Percentiles rank a stretch among this genome's conserved stretches.
Evolutionary conservation across 2,113 vertebrate species (phyloP).

Genomic region (Callipepla squamata): DNA sequence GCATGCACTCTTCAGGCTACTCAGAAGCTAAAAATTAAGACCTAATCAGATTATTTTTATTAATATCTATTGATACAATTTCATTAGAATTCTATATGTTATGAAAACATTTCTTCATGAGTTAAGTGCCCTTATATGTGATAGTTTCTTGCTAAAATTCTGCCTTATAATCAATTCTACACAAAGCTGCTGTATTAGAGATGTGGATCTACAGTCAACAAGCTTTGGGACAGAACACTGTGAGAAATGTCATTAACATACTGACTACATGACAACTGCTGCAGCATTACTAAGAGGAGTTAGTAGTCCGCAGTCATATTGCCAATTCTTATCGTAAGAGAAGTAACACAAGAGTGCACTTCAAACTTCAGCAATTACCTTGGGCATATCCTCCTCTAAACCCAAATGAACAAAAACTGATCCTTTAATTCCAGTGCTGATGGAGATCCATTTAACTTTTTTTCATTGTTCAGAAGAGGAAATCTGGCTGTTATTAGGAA

Average conservation of each 20-base stretch:
- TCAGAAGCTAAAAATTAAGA: neutral
- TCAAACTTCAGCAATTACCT: neutral
- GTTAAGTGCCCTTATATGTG: neutral
- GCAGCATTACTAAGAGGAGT: neutral
- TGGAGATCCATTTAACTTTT: neutral
- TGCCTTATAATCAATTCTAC: neutral
- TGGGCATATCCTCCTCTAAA: neutral
- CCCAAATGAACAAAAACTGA: neutral
- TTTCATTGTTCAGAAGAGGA: neutral
- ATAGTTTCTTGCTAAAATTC: neutral
- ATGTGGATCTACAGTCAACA: neutral
- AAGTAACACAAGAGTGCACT: neutral
- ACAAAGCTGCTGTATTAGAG: neutral
- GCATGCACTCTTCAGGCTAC: neutral
- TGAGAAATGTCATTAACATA: neutral
- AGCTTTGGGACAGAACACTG: neutral
- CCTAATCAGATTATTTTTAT: neutral
- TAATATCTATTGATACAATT: neutral
- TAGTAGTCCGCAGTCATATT: neutral
- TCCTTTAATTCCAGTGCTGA: neutral
- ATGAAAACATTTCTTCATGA: neutral
- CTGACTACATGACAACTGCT: rapidly evolving
- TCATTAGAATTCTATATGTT: neutral
- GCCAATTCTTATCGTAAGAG: neutral
- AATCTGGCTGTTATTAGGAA: neutral